Base-by-base conservation (phyloP, 2,888 invertebrate genomes). In the Scaeva pyrastri region DNA sequence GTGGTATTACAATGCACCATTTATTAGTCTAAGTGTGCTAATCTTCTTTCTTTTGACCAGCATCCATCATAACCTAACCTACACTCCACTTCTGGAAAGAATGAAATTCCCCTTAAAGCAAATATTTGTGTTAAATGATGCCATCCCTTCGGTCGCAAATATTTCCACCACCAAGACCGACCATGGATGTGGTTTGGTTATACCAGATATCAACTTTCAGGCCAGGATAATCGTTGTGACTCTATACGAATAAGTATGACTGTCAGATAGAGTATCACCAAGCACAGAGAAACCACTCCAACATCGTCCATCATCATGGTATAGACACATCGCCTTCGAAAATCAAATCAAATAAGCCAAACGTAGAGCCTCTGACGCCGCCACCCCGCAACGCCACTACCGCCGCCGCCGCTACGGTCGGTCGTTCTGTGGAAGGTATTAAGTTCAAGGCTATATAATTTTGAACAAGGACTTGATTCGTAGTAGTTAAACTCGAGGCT, bases 331-430 rank as follows among this genome's bases (percentile, higher is more conserved):
- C 52, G 66, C 39, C 50, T 66, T 2, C 36, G 23, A 70, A 71
- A 77, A 85, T 81, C 80, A 55, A 76, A 85, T 76, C 71, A 76
- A 80, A 80, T 81, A 72, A 76, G 31, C 71, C 72, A 68, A 84
- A 71, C 71, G 26, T 21, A 56, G 7, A 16, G 50, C 56, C 26
- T 26, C n/a, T n/a, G n/a, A n/a, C n/a, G n/a, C n/a, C n/a, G n/a
- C n/a, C n/a, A n/a, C n/a, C n/a, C n/a, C n/a, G n/a, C n/a, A n/a
- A n/a, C n/a, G n/a, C n/a, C n/a, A n/a, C n/a, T n/a, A n/a, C n/a
- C n/a, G n/a, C n/a, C n/a, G n/a, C n/a, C n/a, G n/a, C n/a, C n/a
- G n/a, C n/a, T n/a, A n/a, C n/a, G n/a, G n/a, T n/a, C n/a, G n/a
- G n/a, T n/a, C 16, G n/a, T 19, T 36, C 36, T n/a, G 21, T 52